Base-by-base conservation (phyloP, 2,797 vertebrate species). In the Melanotaenia maccullochi region DNA sequence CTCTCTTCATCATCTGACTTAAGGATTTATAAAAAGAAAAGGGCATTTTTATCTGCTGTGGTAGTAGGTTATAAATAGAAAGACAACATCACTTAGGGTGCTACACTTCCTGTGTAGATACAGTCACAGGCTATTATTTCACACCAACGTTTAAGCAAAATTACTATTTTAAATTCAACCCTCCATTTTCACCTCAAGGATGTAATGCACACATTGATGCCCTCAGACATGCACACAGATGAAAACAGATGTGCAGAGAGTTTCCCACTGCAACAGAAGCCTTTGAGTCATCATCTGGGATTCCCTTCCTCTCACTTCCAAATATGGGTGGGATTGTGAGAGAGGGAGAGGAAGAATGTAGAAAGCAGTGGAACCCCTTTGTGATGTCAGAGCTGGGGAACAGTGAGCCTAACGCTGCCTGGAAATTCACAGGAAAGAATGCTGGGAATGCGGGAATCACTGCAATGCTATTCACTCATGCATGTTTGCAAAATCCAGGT, bases 261-360 rank as follows among this genome's bases (percentile, higher is more conserved):
- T 89, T 90, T 91, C 91, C 90, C 83, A 84, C 89, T 90, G 92
- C 93, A 85, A 85, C 90, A 85, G 78, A 81, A 87, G 83, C 78
- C 75, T 89, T 90, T 93, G 92, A 93, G 91, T 93, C 93, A 93
- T 91, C 90, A 90, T 92, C 86, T 87, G 93, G 93, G 93, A 94
- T 94, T 94, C 93, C 93, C 93, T 94, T 94, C 92, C 93, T 93
- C 89, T 91, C 85, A 75, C 90, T 92, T 94, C 93, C 93, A 94
- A 94, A 94, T 93, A 94, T 94, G 93, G 93, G 90, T 90, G 91
- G 87, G 89, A 90, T 91, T 87, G 88, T 76, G 82, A 71, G 91
- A 60, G 81, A 90, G 89, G 65, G 67, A 73, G 82, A 89, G 90
- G 81, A 85, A 75, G 87, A 89, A 88, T 84, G 88, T 85, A 79